These are phyloP conservation scores for Clarias macrocephalus DNA, from an alignment of 2,113 vertebrate species.

Conservation along the genomic window DNA sequence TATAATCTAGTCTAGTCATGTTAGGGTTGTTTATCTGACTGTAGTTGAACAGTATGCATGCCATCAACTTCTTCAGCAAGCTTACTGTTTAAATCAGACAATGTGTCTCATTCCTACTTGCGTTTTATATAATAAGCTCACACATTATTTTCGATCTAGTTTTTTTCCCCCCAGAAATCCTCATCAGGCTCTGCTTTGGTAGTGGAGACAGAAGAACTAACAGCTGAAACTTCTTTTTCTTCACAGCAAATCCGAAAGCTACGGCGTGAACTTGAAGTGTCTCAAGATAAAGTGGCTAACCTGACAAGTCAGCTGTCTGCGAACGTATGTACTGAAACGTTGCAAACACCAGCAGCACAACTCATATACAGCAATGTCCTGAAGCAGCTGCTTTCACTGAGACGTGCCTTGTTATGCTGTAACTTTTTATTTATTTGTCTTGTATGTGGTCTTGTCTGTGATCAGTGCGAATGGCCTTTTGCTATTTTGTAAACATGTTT, in stretches of 20 bases:
- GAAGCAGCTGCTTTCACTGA: background rate
- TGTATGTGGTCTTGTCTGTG: background rate
- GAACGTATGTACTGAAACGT: conserved; percentile 79
- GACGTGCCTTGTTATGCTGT: background rate
- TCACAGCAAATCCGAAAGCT: conserved; percentile 94
- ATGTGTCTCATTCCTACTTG: too few species aligned
- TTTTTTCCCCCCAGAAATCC: background rate
- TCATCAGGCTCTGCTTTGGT: background rate
- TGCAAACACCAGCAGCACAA: background rate
- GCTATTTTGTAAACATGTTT: conserved; percentile 12
- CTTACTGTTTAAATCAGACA: background rate
- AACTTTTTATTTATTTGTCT: background rate
- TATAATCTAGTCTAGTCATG: background rate
- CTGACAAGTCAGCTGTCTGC: conserved; percentile 91
- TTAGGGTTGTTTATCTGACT: background rate
- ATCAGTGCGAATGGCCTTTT: background rate
- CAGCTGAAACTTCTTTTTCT: conserved; percentile 29
- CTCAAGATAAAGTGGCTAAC: conserved; percentile 95
- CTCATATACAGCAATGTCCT: background rate
- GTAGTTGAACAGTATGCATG: background rate
- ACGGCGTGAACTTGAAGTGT: conserved; percentile 88
- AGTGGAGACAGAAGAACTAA: background rate
- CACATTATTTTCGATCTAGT: background rate
- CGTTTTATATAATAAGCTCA: background rate
- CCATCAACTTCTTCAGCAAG: background rate